Conservation (phyloP, 2,888 invertebrate genomes). For the Amphipyra tragopoginis region DNA sequence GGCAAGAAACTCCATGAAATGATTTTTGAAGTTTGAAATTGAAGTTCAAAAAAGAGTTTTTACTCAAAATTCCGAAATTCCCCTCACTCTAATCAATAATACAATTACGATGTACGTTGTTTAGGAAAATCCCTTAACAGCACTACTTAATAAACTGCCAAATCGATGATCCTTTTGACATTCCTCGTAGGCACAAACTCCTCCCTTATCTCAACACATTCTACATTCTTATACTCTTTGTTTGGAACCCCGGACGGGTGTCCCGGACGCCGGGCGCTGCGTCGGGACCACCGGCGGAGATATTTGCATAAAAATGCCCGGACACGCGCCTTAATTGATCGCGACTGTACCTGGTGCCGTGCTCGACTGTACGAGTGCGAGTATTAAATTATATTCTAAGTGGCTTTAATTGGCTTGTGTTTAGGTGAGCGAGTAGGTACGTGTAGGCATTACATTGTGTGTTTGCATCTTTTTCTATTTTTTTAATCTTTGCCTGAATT, state of each 20-base stretch:
- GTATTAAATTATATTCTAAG: constrained; percentile 58
- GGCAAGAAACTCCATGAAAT: too few species aligned
- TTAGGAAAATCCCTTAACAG: too few species aligned
- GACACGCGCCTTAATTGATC: constrained; percentile 85
- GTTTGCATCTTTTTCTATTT: not conserved
- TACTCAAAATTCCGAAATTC: too few species aligned
- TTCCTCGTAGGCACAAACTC: constrained; percentile 16
- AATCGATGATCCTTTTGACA: too few species aligned
- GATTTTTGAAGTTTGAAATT: too few species aligned
- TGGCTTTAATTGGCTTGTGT: constrained; percentile 53
- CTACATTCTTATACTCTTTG: constrained; percentile 31
- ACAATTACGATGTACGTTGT: too few species aligned
- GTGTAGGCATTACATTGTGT: constrained; percentile 43
- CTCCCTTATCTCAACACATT: not conserved
- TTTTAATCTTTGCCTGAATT: constrained; percentile 4
- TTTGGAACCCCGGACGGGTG: constrained; percentile 22
- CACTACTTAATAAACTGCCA: too few species aligned
- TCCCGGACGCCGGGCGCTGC: constrained; percentile 17
- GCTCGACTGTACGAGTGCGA: constrained; percentile 21
- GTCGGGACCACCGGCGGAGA: constrained; percentile 55
- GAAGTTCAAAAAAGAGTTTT: too few species aligned
- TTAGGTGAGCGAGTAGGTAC: constrained; percentile 31
- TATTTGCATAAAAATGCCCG: constrained; percentile 86
- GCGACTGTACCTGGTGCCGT: constrained; percentile 56
- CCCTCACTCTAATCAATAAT: too few species aligned